Evolutionary conservation across 2,113 vertebrate genomes (phyloP).

Genomic region (Patagioenas fasciata): DNA sequence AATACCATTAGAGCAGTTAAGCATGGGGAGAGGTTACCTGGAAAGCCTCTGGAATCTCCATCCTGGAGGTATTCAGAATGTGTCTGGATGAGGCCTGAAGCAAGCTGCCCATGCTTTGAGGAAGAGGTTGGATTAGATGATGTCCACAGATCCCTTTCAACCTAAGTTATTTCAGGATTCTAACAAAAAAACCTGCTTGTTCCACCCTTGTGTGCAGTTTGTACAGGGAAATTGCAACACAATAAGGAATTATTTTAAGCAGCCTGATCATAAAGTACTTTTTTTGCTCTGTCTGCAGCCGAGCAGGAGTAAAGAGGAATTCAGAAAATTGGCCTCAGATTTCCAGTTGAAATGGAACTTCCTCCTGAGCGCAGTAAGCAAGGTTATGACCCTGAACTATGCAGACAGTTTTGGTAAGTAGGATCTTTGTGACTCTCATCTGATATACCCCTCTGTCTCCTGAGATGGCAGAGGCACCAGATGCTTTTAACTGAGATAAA

Average conservation of each 20-base stretch:
- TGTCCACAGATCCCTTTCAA: not conserved
- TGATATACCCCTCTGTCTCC: fast-evolving
- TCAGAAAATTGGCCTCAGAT: conserved; percentile 54
- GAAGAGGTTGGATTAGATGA: not conserved
- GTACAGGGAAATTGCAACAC: not conserved
- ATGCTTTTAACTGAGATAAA: not conserved
- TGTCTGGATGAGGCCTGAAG: not conserved
- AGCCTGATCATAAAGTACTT: not conserved
- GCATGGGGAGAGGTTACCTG: not conserved
- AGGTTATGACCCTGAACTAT: conserved; percentile 64
- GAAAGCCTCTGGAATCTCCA: not conserved
- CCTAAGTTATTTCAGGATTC: not conserved
- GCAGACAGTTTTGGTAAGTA: conserved; percentile 71
- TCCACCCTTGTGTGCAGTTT: not conserved
- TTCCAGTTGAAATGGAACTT: conserved; percentile 76
- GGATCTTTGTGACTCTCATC: not conserved
- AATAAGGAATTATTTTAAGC: not conserved
- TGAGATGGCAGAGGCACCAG: not conserved
- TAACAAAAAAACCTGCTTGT: not conserved
- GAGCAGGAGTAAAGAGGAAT: conserved; percentile 66
- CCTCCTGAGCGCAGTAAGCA: conserved; percentile 67
- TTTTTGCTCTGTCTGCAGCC: conserved; percentile 41
- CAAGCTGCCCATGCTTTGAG: not conserved
- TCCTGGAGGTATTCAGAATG: not conserved
- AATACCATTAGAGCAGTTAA: not conserved